A percentile compares a stretch with the other conserved stretches of the same genome.
phyloP scores from a whole-genome alignment of 2,113 vertebrate species.

The Melospiza melodia region DNA sequence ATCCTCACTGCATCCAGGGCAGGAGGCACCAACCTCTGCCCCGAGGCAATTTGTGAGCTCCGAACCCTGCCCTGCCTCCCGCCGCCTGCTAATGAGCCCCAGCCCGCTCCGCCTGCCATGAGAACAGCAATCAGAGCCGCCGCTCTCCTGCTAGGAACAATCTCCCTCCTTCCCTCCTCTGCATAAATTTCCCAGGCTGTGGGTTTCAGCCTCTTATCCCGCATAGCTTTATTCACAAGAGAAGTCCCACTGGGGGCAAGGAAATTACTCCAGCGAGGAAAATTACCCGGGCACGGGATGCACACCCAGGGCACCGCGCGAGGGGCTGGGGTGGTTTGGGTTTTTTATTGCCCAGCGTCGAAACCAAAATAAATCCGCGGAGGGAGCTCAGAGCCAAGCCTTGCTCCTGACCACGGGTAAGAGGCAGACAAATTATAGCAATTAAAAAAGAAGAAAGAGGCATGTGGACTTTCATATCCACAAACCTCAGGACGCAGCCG shows the following conservation, averaged over 20 bases:
- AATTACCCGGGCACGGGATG: not conserved
- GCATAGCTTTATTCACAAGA: constrained; percentile 24
- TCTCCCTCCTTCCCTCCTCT: constrained; percentile 15
- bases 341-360: not conserved
- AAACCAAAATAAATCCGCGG: not conserved
- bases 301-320: not conserved
- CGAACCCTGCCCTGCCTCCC: not conserved
- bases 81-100: constrained; percentile 21
- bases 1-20: not conserved
- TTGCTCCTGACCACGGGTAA: not conserved
- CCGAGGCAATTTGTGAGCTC: not conserved
- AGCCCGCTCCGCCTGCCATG: constrained; percentile 2
- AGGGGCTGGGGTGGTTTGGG: not conserved
- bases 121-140: constrained; percentile 29
- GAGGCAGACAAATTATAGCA: constrained; percentile 7
- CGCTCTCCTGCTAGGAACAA: not conserved
- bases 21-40: not conserved
- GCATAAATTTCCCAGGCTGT: constrained; percentile 45
- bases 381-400: not conserved
- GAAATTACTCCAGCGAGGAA: constrained; percentile 19
- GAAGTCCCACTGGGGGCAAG: not conserved
- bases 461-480: constrained; percentile 2
- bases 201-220: constrained; percentile 2
- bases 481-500: not conserved
- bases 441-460: constrained; percentile 45